Percentiles rank a stretch among this genome's conserved stretches.
Conservation (phyloP, 2,113 vertebrate genomes). For the Shinisaurus crocodilurus region DNA sequence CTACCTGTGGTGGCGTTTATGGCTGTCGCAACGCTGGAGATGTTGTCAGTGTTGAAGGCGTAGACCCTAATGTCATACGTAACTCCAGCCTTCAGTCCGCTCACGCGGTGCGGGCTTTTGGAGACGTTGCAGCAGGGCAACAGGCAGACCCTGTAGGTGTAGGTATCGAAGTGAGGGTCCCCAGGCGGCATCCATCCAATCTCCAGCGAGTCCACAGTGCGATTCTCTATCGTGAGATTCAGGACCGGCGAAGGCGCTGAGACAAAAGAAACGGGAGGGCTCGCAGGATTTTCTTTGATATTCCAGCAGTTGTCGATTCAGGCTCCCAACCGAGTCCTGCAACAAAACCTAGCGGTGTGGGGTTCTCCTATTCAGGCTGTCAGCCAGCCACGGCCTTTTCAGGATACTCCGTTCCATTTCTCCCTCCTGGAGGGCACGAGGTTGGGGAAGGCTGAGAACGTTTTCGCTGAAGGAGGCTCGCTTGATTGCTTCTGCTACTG, state of each 20-base stretch:
- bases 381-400: neutral
- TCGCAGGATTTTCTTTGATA: neutral
- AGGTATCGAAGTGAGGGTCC: neutral
- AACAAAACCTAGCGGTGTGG: neutral
- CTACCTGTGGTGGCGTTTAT: conserved; percentile 2
- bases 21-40: neutral
- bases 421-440: neutral
- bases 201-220: neutral
- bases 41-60: neutral
- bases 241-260: neutral
- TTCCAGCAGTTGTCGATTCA: neutral
- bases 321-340: no score
- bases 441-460: no score
- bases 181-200: neutral
- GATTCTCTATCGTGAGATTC: neutral
- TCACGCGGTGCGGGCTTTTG: neutral
- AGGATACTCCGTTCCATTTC: neutral
- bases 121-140: rapidly evolving
- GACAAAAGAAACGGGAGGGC: neutral
- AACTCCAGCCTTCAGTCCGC: neutral
- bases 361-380: neutral
- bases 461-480: neutral
- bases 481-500: neutral
- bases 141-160: neutral
- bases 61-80: neutral